Percentiles rank a stretch among this genome's conserved stretches.
Evolutionary conservation across 2,888 invertebrate genomes (phyloP).

Genomic region (Acrobasis consociella): DNA sequence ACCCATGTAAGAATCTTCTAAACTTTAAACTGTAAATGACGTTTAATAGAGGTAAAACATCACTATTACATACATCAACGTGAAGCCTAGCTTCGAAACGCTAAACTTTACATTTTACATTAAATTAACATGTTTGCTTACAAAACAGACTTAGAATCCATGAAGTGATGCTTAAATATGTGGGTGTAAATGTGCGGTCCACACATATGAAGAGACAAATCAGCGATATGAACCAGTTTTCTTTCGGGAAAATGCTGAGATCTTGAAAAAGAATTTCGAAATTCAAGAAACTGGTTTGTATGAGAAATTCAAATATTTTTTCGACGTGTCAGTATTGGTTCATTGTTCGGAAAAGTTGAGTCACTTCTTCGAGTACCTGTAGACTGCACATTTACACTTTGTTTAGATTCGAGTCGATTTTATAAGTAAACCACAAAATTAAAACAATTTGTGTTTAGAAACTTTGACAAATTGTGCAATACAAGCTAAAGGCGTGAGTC

Average conservation of each 20-base stretch:
- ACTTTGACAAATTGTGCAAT: slow-evolving; percentile 33
- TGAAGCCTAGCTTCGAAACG: slow-evolving; percentile 14
- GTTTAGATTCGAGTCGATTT: slow-evolving; percentile 4
- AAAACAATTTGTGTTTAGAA: slow-evolving; percentile 27
- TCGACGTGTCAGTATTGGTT: too few relatives aligned
- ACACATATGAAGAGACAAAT: too few relatives aligned
- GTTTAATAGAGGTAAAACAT: slow-evolving; percentile 12
- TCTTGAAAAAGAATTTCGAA: too few relatives aligned
- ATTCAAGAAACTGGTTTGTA: too few relatives aligned
- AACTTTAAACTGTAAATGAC: background rate
- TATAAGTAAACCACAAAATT: background rate
- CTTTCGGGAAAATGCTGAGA: background rate
- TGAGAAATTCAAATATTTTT: too few relatives aligned
- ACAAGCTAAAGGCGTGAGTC: slow-evolving; percentile 22
- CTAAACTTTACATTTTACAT: background rate
- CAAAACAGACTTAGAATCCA: slow-evolving; percentile 15
- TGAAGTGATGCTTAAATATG: slow-evolving; percentile 12
- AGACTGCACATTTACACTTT: background rate
- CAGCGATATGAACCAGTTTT: background rate
- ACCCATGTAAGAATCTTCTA: background rate
- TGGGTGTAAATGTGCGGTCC: background rate
- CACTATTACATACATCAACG: slow-evolving; percentile 7
- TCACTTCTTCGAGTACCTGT: too few relatives aligned
- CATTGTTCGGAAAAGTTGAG: too few relatives aligned
- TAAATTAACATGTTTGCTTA: slow-evolving; percentile 4